Evolutionary conservation across 2,888 invertebrate species (phyloP).

Genomic region (Seira musarum): DNA sequence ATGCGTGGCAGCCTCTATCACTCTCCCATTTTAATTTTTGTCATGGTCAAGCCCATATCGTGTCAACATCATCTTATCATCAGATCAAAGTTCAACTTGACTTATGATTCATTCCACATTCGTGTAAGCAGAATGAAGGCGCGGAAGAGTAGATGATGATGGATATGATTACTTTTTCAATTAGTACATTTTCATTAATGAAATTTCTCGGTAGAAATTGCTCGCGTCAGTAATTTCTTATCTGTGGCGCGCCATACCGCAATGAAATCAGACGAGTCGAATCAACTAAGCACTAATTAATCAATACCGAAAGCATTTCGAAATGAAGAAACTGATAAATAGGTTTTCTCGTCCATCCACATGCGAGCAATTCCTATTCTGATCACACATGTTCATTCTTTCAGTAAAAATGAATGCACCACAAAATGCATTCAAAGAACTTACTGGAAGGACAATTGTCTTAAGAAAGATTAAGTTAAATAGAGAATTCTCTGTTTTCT

Average conservation of each 20-base stretch:
- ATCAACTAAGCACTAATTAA: neutral
- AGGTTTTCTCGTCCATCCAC: neutral
- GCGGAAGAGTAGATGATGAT: too few relatives aligned
- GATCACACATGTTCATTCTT: neutral
- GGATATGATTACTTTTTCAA: too few relatives aligned
- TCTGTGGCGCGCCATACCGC: neutral
- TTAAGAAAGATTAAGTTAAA: neutral
- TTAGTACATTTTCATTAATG: too few relatives aligned
- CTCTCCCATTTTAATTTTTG: constrained; percentile 23
- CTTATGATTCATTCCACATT: neutral
- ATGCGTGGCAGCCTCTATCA: constrained; percentile 30
- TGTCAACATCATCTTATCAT: neutral
- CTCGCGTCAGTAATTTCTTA: too few relatives aligned
- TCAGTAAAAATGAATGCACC: neutral
- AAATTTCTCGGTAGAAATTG: too few relatives aligned
- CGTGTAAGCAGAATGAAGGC: too few relatives aligned
- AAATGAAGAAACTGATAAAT: neutral
- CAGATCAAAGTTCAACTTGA: constrained; percentile 53
- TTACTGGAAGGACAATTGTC: constrained; percentile 11
- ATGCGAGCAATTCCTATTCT: neutral
- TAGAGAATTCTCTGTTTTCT: neutral
- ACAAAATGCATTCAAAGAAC: neutral
- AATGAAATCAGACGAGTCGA: too few relatives aligned
- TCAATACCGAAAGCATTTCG: neutral
- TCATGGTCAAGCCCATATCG: constrained; percentile 52